Evolutionary conservation across 53 echinoderm and acorn worm genomes (phyloP).

Genomic region (Antedon mediterranea): DNA sequence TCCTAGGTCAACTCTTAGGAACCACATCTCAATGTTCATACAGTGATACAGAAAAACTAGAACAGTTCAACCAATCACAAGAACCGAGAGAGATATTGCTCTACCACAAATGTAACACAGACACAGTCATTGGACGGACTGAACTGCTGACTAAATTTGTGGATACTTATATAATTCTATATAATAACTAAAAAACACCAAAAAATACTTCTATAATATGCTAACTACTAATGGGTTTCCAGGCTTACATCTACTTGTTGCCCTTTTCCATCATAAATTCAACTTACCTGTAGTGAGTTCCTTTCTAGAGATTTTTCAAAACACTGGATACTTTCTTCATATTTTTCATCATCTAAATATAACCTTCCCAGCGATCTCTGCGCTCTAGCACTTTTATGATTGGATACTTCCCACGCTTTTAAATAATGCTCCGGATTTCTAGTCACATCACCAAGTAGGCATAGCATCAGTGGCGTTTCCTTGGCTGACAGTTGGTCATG

Average conservation of each 20-base stretch:
- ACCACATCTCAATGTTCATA: neutral
- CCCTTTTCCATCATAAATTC: neutral
- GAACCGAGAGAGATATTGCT: neutral
- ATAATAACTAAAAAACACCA: too few species aligned
- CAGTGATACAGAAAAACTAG: neutral
- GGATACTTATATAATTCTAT: too few species aligned
- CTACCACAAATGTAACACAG: neutral
- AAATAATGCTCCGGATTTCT: slow-evolving; percentile 64
- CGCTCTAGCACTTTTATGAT: slow-evolving; percentile 65
- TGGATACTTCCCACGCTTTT: slow-evolving; percentile 85
- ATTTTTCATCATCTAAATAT: slow-evolving; percentile 58
- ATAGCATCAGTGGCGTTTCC: slow-evolving; percentile 74
- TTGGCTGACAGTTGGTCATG: slow-evolving; percentile 55
- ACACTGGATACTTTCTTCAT: slow-evolving; percentile 62
- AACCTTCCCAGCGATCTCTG: slow-evolving; percentile 63
- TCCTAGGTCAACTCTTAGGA: slow-evolving; percentile 1
- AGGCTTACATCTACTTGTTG: too few species aligned
- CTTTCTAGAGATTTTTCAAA: slow-evolving; percentile 71
- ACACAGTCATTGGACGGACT: neutral
- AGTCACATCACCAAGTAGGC: slow-evolving; percentile 83
- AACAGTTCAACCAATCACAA: neutral
- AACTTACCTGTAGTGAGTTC: slow-evolving; percentile 58
- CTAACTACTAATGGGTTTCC: too few species aligned
- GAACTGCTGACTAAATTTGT: neutral
- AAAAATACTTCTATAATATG: too few species aligned